Conservation (phyloP, 2,797 vertebrate species). For the Esox masquinongy region DNA sequence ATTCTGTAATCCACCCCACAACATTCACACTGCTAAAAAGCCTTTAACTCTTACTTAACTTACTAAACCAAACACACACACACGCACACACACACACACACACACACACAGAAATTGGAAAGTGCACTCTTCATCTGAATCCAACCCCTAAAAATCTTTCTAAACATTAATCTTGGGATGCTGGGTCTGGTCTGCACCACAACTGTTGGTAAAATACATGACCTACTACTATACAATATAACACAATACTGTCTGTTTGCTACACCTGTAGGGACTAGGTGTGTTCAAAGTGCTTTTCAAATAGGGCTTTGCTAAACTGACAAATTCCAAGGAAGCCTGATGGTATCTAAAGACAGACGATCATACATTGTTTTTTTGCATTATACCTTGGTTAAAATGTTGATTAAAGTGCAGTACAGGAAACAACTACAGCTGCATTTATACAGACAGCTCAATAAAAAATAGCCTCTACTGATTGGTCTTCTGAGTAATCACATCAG, state of each 20-base stretch:
- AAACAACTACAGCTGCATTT: slow-evolving; percentile 20
- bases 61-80: slow-evolving; percentile 37
- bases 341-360: slow-evolving; percentile 10
- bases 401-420: slow-evolving; percentile 58
- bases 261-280: slow-evolving; percentile 1
- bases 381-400: slow-evolving; percentile 49
- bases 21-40: slow-evolving; percentile 59
- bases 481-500: too few species aligned
- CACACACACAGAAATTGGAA: slow-evolving; percentile 47
- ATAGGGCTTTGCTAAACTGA: slow-evolving; percentile 13
- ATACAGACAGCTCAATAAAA: background rate
- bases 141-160: slow-evolving; percentile 41
- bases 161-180: slow-evolving; percentile 43
- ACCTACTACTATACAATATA: slow-evolving; percentile 10
- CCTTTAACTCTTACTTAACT: slow-evolving; percentile 53
- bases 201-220: slow-evolving; percentile 32
- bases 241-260: slow-evolving; percentile 1
- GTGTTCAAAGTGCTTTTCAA: slow-evolving; percentile 37
- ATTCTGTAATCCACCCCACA: slow-evolving; percentile 33
- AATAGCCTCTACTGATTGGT: too few species aligned
- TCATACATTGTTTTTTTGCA: slow-evolving; percentile 11
- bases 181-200: slow-evolving; percentile 73
- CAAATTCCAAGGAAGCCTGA: slow-evolving; percentile 3
- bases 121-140: slow-evolving; percentile 68
- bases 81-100: slow-evolving; percentile 32